A percentile compares a stretch with the other conserved stretches of the same genome.
Evolutionary conservation across 1,140 invertebrate genomes (phyloP).

Genomic region (Magallana gigas): DNA sequence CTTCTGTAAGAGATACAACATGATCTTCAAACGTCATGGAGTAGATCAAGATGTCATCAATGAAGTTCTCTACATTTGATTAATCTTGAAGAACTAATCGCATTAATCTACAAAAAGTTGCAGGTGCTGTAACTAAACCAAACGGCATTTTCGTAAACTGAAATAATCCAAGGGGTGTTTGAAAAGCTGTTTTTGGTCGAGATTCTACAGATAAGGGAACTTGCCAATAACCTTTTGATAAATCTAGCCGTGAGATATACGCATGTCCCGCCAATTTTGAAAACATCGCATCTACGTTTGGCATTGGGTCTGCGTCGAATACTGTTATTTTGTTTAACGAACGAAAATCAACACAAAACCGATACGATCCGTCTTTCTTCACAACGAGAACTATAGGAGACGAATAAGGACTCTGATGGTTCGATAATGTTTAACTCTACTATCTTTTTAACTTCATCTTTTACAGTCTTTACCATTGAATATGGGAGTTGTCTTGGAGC

Average conservation of each 20-base stretch:
- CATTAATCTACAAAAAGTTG: constrained; percentile 56
- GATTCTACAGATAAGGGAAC: constrained; percentile 39
- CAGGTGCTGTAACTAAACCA: constrained; percentile 59
- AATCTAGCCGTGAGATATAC: constrained; percentile 73
- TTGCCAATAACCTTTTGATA: constrained; percentile 64
- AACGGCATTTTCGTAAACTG: constrained; percentile 63
- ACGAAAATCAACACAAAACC: constrained; percentile 81
- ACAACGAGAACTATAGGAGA: constrained; percentile 53
- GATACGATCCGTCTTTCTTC: constrained; percentile 78
- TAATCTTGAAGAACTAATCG: constrained; percentile 59
- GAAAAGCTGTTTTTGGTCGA: neutral
- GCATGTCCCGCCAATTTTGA: constrained; percentile 60
- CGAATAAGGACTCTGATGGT: constrained; percentile 63
- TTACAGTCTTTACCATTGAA: constrained; percentile 24
- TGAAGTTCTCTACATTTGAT: constrained; percentile 55
- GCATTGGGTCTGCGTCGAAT: constrained; percentile 67
- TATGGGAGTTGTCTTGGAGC: constrained; percentile 38
- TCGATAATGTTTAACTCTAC: constrained; percentile 65
- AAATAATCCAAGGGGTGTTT: constrained; percentile 42
- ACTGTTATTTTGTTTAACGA: constrained; percentile 58
- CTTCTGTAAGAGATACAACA: neutral
- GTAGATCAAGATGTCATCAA: constrained; percentile 61
- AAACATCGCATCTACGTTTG: constrained; percentile 63
- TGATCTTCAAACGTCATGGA: constrained; percentile 50
- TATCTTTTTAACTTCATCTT: constrained; percentile 55